Evolutionary conservation across 2,888 invertebrate species (phyloP).

Genomic region (Melanostoma scalare): DNA sequence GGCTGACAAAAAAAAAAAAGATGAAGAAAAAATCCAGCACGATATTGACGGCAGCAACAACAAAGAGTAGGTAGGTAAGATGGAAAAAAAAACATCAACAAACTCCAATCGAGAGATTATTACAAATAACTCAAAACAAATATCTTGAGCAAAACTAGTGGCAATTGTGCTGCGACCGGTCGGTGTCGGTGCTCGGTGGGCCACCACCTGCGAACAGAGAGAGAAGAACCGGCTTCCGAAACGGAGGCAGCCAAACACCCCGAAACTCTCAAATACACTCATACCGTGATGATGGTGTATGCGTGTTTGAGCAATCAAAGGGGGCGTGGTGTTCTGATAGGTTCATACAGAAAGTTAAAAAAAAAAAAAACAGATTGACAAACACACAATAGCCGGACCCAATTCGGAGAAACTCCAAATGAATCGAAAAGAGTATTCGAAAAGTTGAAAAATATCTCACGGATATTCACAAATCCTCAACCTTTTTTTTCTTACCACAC

Average conservation of each 20-base stretch:
- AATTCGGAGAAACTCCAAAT: constrained; percentile 68
- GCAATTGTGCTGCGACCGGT: constrained; percentile 47
- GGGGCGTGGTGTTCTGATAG: constrained; percentile 63
- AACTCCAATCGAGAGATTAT: constrained; percentile 60
- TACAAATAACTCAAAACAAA: constrained; percentile 68
- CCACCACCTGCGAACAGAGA: constrained; percentile 68
- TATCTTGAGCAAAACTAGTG: constrained; percentile 64
- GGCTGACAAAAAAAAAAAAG: no score
- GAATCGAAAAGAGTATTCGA: constrained; percentile 70
- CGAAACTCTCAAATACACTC: constrained; percentile 39
- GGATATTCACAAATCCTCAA: constrained; percentile 36
- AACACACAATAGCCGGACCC: constrained; percentile 65
- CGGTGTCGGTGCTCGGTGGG: constrained; percentile 46
- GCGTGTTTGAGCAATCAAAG: constrained; percentile 58
- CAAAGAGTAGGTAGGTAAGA: not conserved
- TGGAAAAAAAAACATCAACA: constrained; percentile 43
- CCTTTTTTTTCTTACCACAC: constrained; percentile 29
- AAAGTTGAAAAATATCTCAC: constrained; percentile 52
- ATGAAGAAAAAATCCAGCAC: not conserved
- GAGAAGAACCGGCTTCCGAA: constrained; percentile 70
- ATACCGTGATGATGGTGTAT: constrained; percentile 4
- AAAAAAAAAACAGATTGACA: constrained; percentile 48
- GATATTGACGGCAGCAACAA: not conserved
- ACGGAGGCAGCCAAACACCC: constrained; percentile 63
- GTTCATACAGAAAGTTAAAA: constrained; percentile 31